Conservation (phyloP, 2,888 invertebrate genomes). For the Choristoneura rosaceana region DNA sequence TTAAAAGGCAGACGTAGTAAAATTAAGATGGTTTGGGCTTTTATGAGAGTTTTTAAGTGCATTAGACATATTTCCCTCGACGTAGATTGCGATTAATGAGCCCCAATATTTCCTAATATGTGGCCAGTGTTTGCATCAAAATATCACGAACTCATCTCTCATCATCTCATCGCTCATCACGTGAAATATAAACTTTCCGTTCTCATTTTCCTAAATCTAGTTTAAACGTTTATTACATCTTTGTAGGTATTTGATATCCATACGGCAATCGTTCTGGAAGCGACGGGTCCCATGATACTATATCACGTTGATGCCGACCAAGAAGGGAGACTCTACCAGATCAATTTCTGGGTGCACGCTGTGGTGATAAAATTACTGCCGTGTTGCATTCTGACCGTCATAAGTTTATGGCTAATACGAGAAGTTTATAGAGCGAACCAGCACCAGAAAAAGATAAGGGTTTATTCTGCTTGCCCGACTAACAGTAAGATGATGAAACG, state of each 20-base stretch:
- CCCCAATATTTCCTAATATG: no score
- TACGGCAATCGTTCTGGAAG: conserved; percentile 81
- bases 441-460: conserved; percentile 86
- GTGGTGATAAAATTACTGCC: conserved; percentile 93
- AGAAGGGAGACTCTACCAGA: conserved; percentile 86
- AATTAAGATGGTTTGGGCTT: background rate
- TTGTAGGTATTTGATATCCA: conserved; percentile 78
- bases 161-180: no score
- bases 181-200: no score
- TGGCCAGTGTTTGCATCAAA: no score
- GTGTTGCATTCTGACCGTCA: conserved; percentile 90
- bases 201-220: background rate
- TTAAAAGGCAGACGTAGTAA: conserved; percentile 2
- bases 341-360: conserved; percentile 93
- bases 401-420: conserved; percentile 89
- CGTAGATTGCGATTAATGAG: no score
- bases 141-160: no score
- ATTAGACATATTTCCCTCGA: background rate
- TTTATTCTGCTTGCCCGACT: conserved; percentile 76
- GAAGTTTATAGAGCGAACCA: conserved; percentile 89
- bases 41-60: background rate
- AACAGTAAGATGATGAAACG: conserved; percentile 71
- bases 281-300: conserved; percentile 75
- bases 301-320: conserved; percentile 85
- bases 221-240: background rate